Base-by-base conservation (phyloP, 2,888 invertebrate species). In the Yponomeuta sedellus region DNA sequence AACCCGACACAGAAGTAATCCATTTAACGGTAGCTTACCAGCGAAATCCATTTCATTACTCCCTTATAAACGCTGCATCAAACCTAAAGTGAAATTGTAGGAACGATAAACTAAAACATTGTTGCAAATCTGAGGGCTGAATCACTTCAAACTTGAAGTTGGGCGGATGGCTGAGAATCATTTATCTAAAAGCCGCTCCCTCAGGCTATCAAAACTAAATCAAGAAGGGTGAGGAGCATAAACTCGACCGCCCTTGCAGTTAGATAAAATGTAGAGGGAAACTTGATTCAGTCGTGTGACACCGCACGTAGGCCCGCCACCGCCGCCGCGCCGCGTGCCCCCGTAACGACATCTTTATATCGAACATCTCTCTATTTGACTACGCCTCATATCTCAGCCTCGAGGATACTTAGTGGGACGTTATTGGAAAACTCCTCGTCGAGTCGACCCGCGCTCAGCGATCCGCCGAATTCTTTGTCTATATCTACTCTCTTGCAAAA, bases 141-240 rank as follows among this genome's bases (percentile, higher is more conserved):
- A 76, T 73, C 75, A 73, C 72, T 76, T 73, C 69, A 72, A 70
- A 70, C 71, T 69, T 70, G 67, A 71, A 68, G 71, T 16, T 22
- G 52, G 52, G 64, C 20, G 39, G 20, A 34, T 69, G 73, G 61
- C 52, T 65, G 58, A 74, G 77, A 82, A 87, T 86, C 83, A 87
- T 89, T 90, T 90, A 89, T 86, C 84, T 89, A 81, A 88, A 85
- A 88, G 86, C 85, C 81, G 80, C 81, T 82, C 86, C 89, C 86
- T 85, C 82, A 83, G 80, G 83, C 86, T 82, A 90, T 90, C 88
- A 90, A 88, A 90, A 88, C 88, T 86, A 85, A 85, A 90, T 90
- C 88, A 89, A 88, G 85, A 80, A 85, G 85, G 88, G 86, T 79
- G 83, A 83, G 78, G 83, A 81, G 81, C 85, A 86, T 89, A 88